These are phyloP conservation scores for Thamnophis elegans DNA, from an alignment of 2,797 vertebrate species.

Conservation along the genomic window DNA sequence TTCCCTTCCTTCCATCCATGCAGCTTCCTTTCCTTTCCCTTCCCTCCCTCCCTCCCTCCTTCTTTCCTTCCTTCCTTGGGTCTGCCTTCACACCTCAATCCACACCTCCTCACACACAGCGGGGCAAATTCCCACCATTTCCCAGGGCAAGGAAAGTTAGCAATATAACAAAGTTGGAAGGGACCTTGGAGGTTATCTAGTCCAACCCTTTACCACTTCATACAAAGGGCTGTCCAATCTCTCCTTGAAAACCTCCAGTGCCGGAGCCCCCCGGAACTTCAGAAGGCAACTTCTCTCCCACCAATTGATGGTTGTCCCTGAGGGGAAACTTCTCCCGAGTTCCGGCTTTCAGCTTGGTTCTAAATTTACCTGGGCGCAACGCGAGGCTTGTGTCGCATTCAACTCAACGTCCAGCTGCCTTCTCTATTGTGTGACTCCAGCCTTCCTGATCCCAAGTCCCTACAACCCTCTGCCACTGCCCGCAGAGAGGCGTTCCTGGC, in stretches of 20 bases:
- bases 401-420: not conserved
- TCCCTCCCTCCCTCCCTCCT: too few species aligned
- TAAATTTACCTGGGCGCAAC: not conserved
- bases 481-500: not conserved
- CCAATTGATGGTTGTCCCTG: not conserved
- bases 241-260: not conserved
- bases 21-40: too few species aligned
- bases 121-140: not conserved
- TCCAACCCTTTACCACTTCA: not conserved
- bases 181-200: not conserved
- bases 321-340: not conserved
- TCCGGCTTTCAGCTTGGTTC: too few species aligned
- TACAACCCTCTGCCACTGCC: not conserved
- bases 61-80: not conserved
- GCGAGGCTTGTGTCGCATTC: rapidly evolving
- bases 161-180: not conserved
- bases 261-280: not conserved
- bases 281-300: not conserved
- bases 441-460: not conserved
- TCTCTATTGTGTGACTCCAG: not conserved
- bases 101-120: not conserved
- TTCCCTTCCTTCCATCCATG: too few species aligned
- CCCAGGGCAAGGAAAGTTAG: not conserved
- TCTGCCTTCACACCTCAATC: not conserved
- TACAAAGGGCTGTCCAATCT: not conserved